A percentile compares a stretch with the other conserved stretches of the same genome.
Conservation (phyloP, 2,888 invertebrate genomes). For the Troilus luridus region DNA sequence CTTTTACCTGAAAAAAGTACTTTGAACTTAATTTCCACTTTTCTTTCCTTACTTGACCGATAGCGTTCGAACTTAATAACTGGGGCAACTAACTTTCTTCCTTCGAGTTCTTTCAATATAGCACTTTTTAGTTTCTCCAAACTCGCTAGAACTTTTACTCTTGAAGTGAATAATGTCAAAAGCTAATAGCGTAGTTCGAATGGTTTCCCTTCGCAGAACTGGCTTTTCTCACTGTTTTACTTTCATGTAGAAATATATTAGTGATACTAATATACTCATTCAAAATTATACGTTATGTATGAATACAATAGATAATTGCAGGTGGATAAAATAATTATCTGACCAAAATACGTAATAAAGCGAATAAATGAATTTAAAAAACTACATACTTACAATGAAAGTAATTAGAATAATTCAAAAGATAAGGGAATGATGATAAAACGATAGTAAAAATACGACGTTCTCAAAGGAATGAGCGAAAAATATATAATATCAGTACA, state of each 20-base stretch:
- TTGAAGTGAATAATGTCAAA: constrained; percentile 19
- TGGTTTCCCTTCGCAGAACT: background rate
- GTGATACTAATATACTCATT: no score
- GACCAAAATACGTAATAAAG: no score
- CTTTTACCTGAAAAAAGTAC: background rate
- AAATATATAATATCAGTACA: no score
- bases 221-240: background rate
- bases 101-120: constrained; percentile 5
- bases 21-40: background rate
- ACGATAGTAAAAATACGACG: no score
- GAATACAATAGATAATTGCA: no score
- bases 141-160: constrained; percentile 17
- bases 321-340: no score
- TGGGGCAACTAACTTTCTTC: background rate
- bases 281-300: no score
- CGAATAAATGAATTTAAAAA: no score
- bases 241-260: background rate
- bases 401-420: no score
- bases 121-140: constrained; percentile 3
- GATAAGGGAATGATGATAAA: no score
- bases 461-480: no score
- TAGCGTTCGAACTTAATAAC: constrained; percentile 2
- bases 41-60: background rate
- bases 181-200: background rate
- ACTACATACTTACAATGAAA: no score